phyloP scores from a whole-genome alignment of 37 sponge, comb jelly and placozoan species.

The Theonella swinhoei region DNA sequence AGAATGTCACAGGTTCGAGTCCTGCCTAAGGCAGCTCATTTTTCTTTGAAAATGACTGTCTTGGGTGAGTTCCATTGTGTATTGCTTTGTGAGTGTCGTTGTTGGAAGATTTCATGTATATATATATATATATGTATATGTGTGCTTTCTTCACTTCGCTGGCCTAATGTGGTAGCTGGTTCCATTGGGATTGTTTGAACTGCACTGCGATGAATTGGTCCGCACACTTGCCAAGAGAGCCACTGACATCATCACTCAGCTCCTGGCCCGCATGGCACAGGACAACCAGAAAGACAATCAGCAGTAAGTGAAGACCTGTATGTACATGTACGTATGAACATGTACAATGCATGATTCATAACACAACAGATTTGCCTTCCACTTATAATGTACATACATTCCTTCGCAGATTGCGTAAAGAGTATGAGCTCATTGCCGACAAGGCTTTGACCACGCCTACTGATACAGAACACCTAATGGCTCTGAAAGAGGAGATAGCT shows the following conservation, averaged over 20 bases:
- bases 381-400: no score
- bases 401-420: conserved; percentile 64
- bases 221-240: conserved; percentile 86
- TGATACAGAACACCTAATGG: conserved; percentile 91
- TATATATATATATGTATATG: no score
- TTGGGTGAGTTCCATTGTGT: no score
- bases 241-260: conserved; percentile 66
- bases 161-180: conserved; percentile 32
- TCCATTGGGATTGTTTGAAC: conserved; percentile 88
- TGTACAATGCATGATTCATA: no score
- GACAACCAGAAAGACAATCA: conserved; percentile 88
- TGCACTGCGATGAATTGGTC: conserved; percentile 86
- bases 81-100: no score
- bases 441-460: conserved; percentile 90
- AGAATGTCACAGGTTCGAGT: no score
- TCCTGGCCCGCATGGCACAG: conserved; percentile 81
- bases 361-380: no score
- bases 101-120: no score
- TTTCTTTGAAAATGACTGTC: no score
- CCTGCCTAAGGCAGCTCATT: no score
- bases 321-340: no score
- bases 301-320: conserved; percentile 49
- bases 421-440: conserved; percentile 87
- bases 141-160: no score
- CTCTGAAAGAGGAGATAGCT: conserved; percentile 84